These are phyloP conservation scores for Coregonus ussuriensis DNA, from an alignment of 2,797 vertebrate species.

Conservation along the genomic window DNA sequence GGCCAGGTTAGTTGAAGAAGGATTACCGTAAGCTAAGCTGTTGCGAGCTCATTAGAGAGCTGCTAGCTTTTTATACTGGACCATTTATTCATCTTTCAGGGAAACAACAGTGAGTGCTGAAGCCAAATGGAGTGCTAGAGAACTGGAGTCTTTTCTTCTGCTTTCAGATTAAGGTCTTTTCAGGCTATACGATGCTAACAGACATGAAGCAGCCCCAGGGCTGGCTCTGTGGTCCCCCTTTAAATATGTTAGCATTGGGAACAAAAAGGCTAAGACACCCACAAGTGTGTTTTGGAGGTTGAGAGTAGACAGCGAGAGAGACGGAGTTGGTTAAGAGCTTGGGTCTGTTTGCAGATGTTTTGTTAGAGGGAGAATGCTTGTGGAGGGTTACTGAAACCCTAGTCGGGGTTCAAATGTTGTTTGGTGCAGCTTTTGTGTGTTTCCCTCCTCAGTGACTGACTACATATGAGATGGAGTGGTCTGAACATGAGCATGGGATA, in stretches of 20 bases:
- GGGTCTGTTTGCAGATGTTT: constrained; percentile 59
- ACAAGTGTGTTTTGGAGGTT: constrained; percentile 48
- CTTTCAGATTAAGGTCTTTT: constrained; percentile 10
- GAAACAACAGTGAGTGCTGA: background rate
- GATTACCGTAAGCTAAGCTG: constrained; percentile 7
- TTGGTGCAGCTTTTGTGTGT: background rate
- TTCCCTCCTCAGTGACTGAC: background rate
- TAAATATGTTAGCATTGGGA: constrained; percentile 27
- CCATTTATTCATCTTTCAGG: constrained; percentile 17
- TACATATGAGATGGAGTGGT: constrained; percentile 11
- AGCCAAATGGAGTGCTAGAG: constrained; percentile 9
- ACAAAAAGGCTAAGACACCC: constrained; percentile 35
- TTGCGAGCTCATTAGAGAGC: constrained; percentile 17
- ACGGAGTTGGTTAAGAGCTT: background rate
- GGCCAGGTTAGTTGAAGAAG: constrained; percentile 12
- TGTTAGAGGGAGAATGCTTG: constrained; percentile 36
- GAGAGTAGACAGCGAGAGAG: constrained; percentile 21
- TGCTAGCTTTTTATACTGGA: constrained; percentile 10
- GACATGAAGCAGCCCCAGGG: constrained; percentile 7
- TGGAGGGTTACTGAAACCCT: constrained; percentile 40
- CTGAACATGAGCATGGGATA: constrained; percentile 24
- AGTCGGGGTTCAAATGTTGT: constrained; percentile 38
- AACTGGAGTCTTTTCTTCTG: constrained; percentile 3
- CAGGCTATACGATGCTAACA: constrained; percentile 23
- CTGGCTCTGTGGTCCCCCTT: constrained; percentile 27